Evolutionary conservation across 2,113 vertebrate species (phyloP), one percentile per base, ranked within the genome.

Genomic region (Meriones unguiculatus): DNA sequence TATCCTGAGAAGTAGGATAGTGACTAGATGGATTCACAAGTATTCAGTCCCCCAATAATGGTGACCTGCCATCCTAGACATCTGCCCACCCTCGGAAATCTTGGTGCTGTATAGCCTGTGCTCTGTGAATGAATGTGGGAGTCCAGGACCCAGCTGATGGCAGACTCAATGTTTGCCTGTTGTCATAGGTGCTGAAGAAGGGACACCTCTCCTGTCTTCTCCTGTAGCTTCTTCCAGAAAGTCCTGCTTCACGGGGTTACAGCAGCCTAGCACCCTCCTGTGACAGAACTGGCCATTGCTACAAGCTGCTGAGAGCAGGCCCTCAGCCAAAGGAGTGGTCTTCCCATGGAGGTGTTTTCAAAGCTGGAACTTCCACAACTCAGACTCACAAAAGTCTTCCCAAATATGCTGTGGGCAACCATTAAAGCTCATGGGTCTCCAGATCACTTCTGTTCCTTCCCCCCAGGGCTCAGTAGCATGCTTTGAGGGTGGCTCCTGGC

Each of bases 91-190:
- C n/a, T 46, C 11, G 75, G 94, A 73, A 46, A 14, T 76, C 52
- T 75, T 50, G 0, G 5, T 0, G 10, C 9, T 0, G 1, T 35
- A 38, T 28, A 28, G 38, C 41, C 8, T 25, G 32, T 30, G 1
- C 7, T 8, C 57, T 25, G 50, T 1, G 13, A n/a, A 7, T 15
- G 52, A 50, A 64, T n/a, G 17, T 81, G 4, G 7, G 18, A 62
- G 57, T 20, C 7, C 18, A 52, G 38, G 76, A 4, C 35, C 4
- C 35, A 57, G 89, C 30, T 50, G 52, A 38, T 57, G 75, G 73
- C 24, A 28, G 78, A 9, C 4, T 52, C 5, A 3, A 5, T 1
- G 22, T 35, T 73, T 75, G 72, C 38, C 87, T 13, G 0, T 59
- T 22, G 11, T 67, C 22, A 30, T 12, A 1, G 65, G 24, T 17